These are phyloP conservation scores for Erebia palarica DNA, from an alignment of 2,888 invertebrate species.

Conservation along the genomic window DNA sequence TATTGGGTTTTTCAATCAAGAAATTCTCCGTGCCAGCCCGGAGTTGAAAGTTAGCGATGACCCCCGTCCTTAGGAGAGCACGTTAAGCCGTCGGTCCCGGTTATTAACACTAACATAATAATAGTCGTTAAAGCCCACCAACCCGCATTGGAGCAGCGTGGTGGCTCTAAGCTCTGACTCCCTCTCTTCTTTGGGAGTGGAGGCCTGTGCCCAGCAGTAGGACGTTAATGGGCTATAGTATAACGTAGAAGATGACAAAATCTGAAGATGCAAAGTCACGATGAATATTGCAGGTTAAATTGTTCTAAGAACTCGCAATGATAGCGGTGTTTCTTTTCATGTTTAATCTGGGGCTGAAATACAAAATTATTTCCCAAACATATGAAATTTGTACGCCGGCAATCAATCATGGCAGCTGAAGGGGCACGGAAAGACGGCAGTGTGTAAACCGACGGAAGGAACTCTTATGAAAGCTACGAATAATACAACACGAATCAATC, in stretches of 20 bases:
- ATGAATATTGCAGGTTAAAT: slow-evolving; percentile 55
- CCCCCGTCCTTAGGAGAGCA: too few relatives aligned
- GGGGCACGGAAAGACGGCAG: slow-evolving; percentile 72
- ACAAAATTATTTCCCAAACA: slow-evolving; percentile 81
- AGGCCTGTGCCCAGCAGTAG: too few relatives aligned
- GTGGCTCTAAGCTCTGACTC: too few relatives aligned
- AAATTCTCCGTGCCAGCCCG: too few relatives aligned
- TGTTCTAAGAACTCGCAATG: slow-evolving; percentile 51
- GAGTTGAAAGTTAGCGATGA: too few relatives aligned
- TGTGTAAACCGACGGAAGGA: slow-evolving; percentile 69
- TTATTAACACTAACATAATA: too few relatives aligned
- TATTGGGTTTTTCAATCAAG: too few relatives aligned
- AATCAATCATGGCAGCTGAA: slow-evolving; percentile 76
- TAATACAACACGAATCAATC: slow-evolving; percentile 81
- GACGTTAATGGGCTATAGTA: too few relatives aligned
- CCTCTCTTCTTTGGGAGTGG: too few relatives aligned
- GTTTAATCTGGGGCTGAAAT: slow-evolving; percentile 79
- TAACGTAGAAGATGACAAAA: slow-evolving; percentile 42
- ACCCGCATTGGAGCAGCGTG: too few relatives aligned
- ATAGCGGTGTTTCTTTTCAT: slow-evolving; percentile 75
- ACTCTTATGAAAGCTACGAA: slow-evolving; percentile 77
- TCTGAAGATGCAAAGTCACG: slow-evolving; percentile 64
- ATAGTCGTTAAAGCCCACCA: too few relatives aligned
- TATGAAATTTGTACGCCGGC: slow-evolving; percentile 77
- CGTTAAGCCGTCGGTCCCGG: too few relatives aligned